Conservation (phyloP, 2,888 invertebrate species). For the Catocala sponsa region DNA sequence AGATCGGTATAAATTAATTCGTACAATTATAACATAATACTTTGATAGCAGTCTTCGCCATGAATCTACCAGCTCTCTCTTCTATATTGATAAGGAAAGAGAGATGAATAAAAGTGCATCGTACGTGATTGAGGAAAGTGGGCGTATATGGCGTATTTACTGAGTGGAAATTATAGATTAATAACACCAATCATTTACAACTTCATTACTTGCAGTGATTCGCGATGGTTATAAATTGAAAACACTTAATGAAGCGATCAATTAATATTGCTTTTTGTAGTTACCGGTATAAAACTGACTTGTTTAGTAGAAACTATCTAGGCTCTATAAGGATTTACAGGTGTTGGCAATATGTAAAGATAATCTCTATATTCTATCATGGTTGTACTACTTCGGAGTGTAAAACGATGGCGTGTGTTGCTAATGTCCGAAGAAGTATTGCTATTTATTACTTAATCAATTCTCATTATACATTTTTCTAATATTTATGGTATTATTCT, state of each 20-base stretch:
- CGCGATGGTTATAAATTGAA: conserved; percentile 60
- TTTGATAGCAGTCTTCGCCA: conserved; percentile 22
- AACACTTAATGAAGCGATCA: conserved; percentile 47
- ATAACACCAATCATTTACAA: conserved; percentile 66
- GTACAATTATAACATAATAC: conserved; percentile 40
- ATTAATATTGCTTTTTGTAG: conserved; percentile 43
- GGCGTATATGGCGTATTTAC: conserved; percentile 62
- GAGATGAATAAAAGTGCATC: conserved; percentile 33
- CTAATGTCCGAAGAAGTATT: neutral
- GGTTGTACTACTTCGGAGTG: conserved; percentile 2
- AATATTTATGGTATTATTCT: no score
- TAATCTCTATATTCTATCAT: conserved; percentile 15
- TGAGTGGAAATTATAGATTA: conserved; percentile 71
- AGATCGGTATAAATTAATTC: conserved; percentile 28
- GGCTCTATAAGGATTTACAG: conserved; percentile 17
- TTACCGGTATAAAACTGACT: conserved; percentile 18
- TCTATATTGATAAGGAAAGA: conserved; percentile 25
- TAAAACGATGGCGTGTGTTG: neutral
- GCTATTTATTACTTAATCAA: neutral
- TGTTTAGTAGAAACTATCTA: conserved; percentile 15
- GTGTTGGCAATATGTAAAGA: conserved; percentile 9
- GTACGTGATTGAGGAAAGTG: conserved; percentile 52
- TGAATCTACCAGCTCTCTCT: conserved; percentile 26
- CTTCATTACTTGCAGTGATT: conserved; percentile 58
- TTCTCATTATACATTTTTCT: neutral